Conservation (phyloP, 2,888 invertebrate genomes). For the Drosophila austrosaltans region DNA sequence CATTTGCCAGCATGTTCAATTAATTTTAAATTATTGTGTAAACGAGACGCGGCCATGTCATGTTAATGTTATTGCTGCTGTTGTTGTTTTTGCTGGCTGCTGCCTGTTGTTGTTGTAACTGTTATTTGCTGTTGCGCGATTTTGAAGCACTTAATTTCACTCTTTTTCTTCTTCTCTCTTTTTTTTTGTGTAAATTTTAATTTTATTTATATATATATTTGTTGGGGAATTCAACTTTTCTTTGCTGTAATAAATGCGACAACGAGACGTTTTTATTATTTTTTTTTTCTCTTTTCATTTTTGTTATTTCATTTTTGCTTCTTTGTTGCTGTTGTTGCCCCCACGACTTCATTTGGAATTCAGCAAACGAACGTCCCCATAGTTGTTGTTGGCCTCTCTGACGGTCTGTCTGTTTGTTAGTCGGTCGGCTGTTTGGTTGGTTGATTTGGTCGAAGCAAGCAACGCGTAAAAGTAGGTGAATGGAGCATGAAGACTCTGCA, state of each 20-base stretch:
- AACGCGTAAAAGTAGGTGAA: slow-evolving; percentile 81
- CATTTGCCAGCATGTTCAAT: slow-evolving; percentile 77
- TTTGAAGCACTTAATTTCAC: slow-evolving; percentile 76
- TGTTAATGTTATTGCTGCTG: slow-evolving; percentile 53
- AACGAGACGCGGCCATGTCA: slow-evolving; percentile 74
- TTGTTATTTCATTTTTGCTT: slow-evolving; percentile 22
- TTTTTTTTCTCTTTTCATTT: slow-evolving; percentile 43
- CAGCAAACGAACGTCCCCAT: slow-evolving; percentile 70
- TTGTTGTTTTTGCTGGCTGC: slow-evolving; percentile 46
- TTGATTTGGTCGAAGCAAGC: slow-evolving; percentile 38
- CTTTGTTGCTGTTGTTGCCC: slow-evolving; percentile 38
- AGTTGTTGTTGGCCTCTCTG: slow-evolving; percentile 28
- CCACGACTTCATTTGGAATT: slow-evolving; percentile 80
- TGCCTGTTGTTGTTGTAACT: slow-evolving; percentile 48
- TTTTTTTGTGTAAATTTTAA: slow-evolving; percentile 32
- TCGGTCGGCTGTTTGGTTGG: not conserved
- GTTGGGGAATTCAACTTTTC: slow-evolving; percentile 31
- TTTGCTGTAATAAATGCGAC: slow-evolving; percentile 69
- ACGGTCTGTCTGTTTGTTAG: not conserved
- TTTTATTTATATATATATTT: slow-evolving; percentile 52
- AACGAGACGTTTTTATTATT: slow-evolving; percentile 56
- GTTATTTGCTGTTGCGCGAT: slow-evolving; percentile 49
- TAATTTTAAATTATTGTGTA: slow-evolving; percentile 75
- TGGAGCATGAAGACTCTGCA: slow-evolving; percentile 74
- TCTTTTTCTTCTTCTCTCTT: slow-evolving; percentile 51